Evolutionary conservation across 2,113 vertebrate species (phyloP), one percentile per base, ranked within the genome.

Genomic region (Aspidoscelis tigris): DNA sequence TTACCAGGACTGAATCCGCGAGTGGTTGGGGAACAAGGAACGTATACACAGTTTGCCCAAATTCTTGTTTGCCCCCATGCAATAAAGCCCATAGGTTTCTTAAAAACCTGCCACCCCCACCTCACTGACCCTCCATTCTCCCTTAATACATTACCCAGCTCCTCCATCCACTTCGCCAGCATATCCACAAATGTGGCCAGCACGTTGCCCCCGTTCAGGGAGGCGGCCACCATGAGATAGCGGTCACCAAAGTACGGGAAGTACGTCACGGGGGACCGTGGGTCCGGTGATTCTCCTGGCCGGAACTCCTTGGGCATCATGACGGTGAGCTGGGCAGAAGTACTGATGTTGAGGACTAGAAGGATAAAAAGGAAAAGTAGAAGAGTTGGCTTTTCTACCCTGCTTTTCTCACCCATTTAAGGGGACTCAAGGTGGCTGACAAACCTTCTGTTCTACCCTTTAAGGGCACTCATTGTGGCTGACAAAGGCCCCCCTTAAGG

Each of bases 171-270:
- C 39, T 81, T 86, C 2, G 91, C 86, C 86, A 99, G 89, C 97
- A 97, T 98, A 78, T 92, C 94, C 90, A 98, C 98, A 78, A 99
- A 99, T 0, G 94, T 85, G 41, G 98, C 97, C 84, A 99, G 82
- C 41, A 97, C 97, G 0, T 99, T 99, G 66, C 98, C 99, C 33
- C 99, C 98, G 0, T 99, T 99, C 20, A 99, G 97, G 0, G 98
- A 97, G 0, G 99, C 98, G 5, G 98, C 99, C 89, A 99, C 98
- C 0, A 96, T 97, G 92, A 99, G 90, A 86, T 98, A 99, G 12
- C 89, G 95, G 58, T 94, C 93, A 55, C 89, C 90, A 50, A 99
- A 98, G 90, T 98, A 99, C 0, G 98, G 99, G 88, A 98, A 97
- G 84, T 98, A 98, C 81, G 96, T 91, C 5, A 98, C 78, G 1